Percentiles rank a stretch among this genome's conserved stretches.
Evolutionary conservation across 2,113 vertebrate species (phyloP).

Genomic region (Rhea americana): DNA sequence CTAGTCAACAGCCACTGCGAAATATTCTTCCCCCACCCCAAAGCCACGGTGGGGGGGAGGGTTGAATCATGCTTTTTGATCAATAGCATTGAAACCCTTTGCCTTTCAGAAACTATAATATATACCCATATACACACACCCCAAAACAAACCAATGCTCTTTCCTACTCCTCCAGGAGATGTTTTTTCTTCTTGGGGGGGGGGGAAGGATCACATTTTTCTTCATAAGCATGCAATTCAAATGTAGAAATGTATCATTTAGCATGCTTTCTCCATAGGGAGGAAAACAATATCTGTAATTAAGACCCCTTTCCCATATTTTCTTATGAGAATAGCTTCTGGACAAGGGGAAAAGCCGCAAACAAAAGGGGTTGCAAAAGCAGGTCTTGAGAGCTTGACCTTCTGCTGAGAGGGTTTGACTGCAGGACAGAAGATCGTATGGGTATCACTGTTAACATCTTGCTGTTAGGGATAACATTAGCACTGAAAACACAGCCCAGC

Average conservation of each 20-base stretch:
- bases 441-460: not conserved
- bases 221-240: constrained; percentile 68
- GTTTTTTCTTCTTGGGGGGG: no score
- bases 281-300: constrained; percentile 60
- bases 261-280: constrained; percentile 62
- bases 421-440: not conserved
- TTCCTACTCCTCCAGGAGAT: constrained; percentile 52
- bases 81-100: constrained; percentile 58
- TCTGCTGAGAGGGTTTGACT: not conserved
- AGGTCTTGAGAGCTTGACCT: constrained; percentile 2
- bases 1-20: not conserved
- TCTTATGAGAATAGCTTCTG: constrained; percentile 11
- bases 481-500: not conserved
- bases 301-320: constrained; percentile 55
- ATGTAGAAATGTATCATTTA: constrained; percentile 62
- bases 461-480: not conserved
- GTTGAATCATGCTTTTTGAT: constrained; percentile 52
- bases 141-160: constrained; percentile 30
- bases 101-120: constrained; percentile 52
- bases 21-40: not conserved
- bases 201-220: constrained; percentile 16
- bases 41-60: constrained; percentile 44
- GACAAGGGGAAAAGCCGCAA: not conserved
- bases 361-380: constrained; percentile 8
- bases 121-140: not conserved